A percentile compares a stretch with the other conserved stretches of the same genome.
phyloP scores from a whole-genome alignment of 2,797 vertebrate genomes.

The Momotus momota region DNA sequence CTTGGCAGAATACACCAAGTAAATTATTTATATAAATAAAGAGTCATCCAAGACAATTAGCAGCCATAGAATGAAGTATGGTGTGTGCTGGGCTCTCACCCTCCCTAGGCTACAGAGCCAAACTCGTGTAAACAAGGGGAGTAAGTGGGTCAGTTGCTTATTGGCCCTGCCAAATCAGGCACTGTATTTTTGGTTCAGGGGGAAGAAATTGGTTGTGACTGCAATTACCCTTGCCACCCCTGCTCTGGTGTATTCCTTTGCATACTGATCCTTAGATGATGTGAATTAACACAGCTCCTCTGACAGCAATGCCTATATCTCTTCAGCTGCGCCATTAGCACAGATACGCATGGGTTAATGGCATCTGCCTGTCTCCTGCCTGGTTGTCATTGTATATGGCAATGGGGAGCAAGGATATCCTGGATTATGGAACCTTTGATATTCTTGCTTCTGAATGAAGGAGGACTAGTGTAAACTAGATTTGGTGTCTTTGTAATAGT shows the following conservation, averaged over 20 bases:
- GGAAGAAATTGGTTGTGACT: neutral
- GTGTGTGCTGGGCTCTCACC: neutral
- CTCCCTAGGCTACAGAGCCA: neutral
- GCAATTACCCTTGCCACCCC: neutral
- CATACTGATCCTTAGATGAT: neutral
- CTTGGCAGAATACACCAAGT: neutral
- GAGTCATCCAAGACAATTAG: constrained; percentile 27
- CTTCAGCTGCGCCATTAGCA: neutral
- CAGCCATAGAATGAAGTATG: neutral
- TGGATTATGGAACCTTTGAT: neutral
- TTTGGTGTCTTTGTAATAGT: neutral
- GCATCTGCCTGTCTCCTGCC: neutral
- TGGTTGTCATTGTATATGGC: neutral
- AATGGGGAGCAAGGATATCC: neutral
- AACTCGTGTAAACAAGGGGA: neutral
- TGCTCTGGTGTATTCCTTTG: neutral
- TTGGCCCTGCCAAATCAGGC: neutral
- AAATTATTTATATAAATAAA: constrained; percentile 66
- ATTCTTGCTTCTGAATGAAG: neutral
- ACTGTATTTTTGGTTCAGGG: neutral
- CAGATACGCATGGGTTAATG: neutral
- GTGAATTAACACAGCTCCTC: neutral
- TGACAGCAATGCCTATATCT: neutral
- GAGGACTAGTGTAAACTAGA: neutral
- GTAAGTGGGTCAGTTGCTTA: neutral